Base-by-base conservation (phyloP, 2,888 invertebrate species). In the Tillus elongatus region DNA sequence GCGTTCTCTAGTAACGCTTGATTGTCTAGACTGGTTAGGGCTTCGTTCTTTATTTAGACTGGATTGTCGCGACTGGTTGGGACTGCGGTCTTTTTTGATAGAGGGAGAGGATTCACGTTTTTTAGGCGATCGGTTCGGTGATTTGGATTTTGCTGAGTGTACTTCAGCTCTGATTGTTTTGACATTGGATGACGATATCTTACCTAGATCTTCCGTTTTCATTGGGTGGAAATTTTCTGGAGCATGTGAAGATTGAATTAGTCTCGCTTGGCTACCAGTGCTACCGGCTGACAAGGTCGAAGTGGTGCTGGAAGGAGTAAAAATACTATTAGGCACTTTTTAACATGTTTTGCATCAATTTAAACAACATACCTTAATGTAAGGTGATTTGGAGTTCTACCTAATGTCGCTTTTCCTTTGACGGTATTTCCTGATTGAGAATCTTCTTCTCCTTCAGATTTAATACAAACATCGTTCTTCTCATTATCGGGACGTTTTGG, bases 241-340 rank as follows among this genome's bases (percentile, higher is more conserved):
- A 59, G 90, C 89, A 68, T 91, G 87, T 51, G 91, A 92, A 49
- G 91, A 88, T 70, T 91, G 91, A 63, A 92, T 89, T 60, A 92
- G 78, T 57, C 89, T 79, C 41, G 92, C 90, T 69, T 90, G 89
- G 64, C 88, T 89, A 58, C 91, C 87, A 35, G 90, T 90, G 68
- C 90, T 91, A 60, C 91, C 90, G 43, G 90, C 90, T 54, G 90
- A 91, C 61, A 92, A 74, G 45, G 92, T 92, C 56, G 91, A 91
- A 53, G 91, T 90, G 58, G 91, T 91, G 72, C 90, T 90, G n/a
- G n/a, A n/a, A 19, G 24, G 24, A 19, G n/a, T 19, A 8, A 19
- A 19, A 6, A 19, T 19, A 8, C n/a, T n/a, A n/a, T n/a, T n/a
- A n/a, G n/a, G n/a, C n/a, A n/a, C n/a, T n/a, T n/a, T n/a, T n/a